These are phyloP conservation scores for Argya squamiceps DNA, from an alignment of 2,797 vertebrate genomes.

Conservation along the genomic window DNA sequence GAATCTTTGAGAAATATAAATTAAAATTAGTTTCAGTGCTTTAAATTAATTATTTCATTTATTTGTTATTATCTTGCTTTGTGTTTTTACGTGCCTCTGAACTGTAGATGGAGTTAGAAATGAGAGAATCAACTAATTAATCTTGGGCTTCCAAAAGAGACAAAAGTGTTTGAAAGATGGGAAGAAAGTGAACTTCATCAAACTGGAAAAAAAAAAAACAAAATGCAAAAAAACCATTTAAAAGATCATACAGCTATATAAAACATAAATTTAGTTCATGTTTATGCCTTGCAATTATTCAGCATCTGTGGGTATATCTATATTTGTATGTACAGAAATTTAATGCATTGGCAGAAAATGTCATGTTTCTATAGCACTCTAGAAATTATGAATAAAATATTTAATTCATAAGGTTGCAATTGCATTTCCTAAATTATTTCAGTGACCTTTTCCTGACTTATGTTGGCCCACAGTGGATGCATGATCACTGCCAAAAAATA, in stretches of 20 bases:
- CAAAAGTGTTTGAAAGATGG: conserved; percentile 26
- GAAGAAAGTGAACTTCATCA: conserved; percentile 22
- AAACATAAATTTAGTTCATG: background rate
- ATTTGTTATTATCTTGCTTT: conserved; percentile 75
- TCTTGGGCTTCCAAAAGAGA: conserved; percentile 51
- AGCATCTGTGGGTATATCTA: background rate
- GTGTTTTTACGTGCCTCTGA: conserved; percentile 67
- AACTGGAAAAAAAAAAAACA: background rate
- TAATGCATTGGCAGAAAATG: conserved; percentile 21
- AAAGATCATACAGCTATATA: background rate
- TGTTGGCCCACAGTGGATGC: background rate
- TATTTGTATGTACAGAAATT: background rate
- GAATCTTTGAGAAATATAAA: conserved; percentile 66
- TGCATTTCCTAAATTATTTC: conserved; percentile 20
- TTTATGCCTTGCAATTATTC: conserved; percentile 15
- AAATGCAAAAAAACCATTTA: background rate
- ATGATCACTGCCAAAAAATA: background rate
- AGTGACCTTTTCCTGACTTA: background rate
- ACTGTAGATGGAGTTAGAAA: conserved; percentile 68
- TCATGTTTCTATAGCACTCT: background rate
- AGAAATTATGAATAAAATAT: conserved; percentile 34
- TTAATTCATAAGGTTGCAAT: background rate
- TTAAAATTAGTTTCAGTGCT: conserved; percentile 73
- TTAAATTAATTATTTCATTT: conserved; percentile 76
- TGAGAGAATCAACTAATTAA: conserved; percentile 71